These are phyloP conservation scores for Labrus mixtus DNA, from an alignment of 2,113 vertebrate species.

Conservation along the genomic window DNA sequence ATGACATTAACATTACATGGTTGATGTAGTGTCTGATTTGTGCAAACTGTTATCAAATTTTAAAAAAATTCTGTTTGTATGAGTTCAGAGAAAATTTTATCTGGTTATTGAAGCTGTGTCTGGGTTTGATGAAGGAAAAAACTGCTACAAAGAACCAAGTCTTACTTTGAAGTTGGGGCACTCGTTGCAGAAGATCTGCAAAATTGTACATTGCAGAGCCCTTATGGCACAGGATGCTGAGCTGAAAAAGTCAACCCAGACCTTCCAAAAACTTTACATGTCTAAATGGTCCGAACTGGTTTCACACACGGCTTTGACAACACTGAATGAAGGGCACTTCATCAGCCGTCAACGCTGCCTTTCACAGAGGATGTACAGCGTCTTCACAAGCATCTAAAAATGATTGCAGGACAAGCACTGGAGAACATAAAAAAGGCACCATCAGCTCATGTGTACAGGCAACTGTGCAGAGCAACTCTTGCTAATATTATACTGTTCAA, in stretches of 20 bases:
- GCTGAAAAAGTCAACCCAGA: conserved; percentile 29
- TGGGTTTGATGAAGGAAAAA: conserved; percentile 26
- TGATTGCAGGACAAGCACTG: too few relatives aligned
- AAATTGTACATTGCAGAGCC: conserved; percentile 48
- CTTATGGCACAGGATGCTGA: conserved; percentile 35
- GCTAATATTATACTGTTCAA: not conserved
- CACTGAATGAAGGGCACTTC: too few relatives aligned
- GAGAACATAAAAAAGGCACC: too few relatives aligned
- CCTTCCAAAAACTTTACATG: conserved; percentile 34
- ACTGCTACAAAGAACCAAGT: conserved; percentile 18
- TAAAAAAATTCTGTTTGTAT: too few relatives aligned
- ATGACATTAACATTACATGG: too few relatives aligned
- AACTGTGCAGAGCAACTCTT: not conserved
- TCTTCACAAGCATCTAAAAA: too few relatives aligned
- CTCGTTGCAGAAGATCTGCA: conserved; percentile 32
- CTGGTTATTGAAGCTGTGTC: conserved; percentile 19
- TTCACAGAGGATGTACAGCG: too few relatives aligned
- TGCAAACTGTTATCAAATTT: too few relatives aligned
- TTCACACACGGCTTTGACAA: conserved; percentile 7
- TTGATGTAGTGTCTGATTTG: too few relatives aligned
- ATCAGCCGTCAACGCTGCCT: too few relatives aligned
- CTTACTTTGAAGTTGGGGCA: conserved; percentile 26
- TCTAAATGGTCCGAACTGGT: conserved; percentile 40
- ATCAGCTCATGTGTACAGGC: too few relatives aligned
- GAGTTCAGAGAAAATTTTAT: too few relatives aligned